phyloP scores from a whole-genome alignment of 2,797 vertebrate genomes.

The Chaunax sp. region DNA sequence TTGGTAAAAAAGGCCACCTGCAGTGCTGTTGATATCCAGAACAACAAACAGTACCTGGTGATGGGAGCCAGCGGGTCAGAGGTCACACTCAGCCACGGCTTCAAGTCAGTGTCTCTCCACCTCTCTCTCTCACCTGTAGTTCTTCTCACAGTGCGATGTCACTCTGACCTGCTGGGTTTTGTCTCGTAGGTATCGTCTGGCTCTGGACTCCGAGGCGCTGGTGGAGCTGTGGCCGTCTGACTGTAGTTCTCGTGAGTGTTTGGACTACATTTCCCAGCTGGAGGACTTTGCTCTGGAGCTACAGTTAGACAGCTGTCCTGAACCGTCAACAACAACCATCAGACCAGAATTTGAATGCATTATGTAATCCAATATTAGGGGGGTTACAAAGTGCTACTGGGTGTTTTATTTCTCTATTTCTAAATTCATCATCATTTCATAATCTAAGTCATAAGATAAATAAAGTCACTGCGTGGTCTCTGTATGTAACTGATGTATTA shows the following conservation, averaged over 20 bases:
- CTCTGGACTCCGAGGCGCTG: slow-evolving; percentile 88
- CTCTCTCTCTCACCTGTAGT: neutral
- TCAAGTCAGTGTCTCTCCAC: slow-evolving; percentile 63
- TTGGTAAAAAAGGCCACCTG: slow-evolving; percentile 91
- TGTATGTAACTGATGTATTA: neutral
- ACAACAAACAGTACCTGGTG: slow-evolving; percentile 86
- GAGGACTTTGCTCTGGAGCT: slow-evolving; percentile 72
- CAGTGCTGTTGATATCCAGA: slow-evolving; percentile 74
- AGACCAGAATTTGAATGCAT: neutral
- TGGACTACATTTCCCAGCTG: slow-evolving; percentile 72
- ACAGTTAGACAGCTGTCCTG: slow-evolving; percentile 28
- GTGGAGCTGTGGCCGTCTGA: slow-evolving; percentile 88
- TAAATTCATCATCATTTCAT: too few relatives aligned
- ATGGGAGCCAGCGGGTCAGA: slow-evolving; percentile 89
- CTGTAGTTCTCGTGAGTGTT: slow-evolving; percentile 77
- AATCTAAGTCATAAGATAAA: neutral
- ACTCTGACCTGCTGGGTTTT: neutral
- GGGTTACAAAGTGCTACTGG: neutral
- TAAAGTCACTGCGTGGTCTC: neutral
- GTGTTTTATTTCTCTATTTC: too few relatives aligned
- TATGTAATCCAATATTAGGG: neutral
- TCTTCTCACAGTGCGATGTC: neutral
- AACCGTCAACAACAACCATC: neutral
- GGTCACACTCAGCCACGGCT: slow-evolving; percentile 54
- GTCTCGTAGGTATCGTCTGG: slow-evolving; percentile 87